Percentiles rank a stretch among this genome's conserved stretches.
These are phyloP conservation scores for Rhinopithecus roxellana DNA, from an alignment of 2,113 vertebrate genomes.

Conservation along the genomic window DNA sequence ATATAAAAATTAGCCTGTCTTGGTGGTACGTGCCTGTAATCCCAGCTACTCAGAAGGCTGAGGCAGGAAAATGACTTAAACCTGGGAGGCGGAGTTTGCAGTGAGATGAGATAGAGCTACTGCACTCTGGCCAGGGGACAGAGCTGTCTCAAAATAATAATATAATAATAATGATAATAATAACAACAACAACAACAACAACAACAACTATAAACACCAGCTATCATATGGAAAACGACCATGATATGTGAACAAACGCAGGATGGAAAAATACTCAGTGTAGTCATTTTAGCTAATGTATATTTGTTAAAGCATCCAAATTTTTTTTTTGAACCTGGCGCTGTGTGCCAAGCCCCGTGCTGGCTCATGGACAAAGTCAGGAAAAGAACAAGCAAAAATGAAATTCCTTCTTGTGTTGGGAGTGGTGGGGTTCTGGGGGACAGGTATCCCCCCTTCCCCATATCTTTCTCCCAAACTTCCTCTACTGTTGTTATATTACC, in stretches of 20 bases:
- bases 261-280: not conserved
- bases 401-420: no score
- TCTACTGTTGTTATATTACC: not conserved
- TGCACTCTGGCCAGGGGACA: no score
- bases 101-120: no score
- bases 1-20: no score
- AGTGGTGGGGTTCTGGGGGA: not conserved
- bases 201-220: not conserved
- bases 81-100: no score
- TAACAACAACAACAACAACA: not conserved
- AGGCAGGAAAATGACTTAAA: no score
- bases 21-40: no score
- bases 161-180: not conserved
- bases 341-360: not conserved
- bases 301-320: not conserved
- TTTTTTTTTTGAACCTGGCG: not conserved
- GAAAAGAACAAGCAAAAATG: not conserved
- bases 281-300: not conserved
- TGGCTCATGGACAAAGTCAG: no score
- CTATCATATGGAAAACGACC: not conserved
- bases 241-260: not conserved
- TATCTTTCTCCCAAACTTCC: not conserved
- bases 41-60: no score
- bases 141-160: not conserved
- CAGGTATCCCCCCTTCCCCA: not conserved